Conservation (phyloP, 1,140 invertebrate genomes). For the Drosophila sp. region DNA sequence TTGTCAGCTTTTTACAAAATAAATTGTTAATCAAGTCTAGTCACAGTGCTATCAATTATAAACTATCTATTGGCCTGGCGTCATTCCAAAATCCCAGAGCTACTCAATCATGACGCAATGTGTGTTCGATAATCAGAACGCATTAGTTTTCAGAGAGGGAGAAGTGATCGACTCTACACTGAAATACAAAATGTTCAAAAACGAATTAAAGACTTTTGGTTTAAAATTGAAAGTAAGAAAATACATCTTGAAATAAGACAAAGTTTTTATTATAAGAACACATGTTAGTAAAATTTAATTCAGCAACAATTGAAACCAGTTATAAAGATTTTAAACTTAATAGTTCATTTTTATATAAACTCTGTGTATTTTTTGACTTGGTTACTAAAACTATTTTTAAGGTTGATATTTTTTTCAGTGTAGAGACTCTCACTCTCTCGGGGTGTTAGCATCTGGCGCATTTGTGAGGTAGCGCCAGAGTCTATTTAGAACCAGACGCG, state of each 20-base stretch:
- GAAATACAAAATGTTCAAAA: too few relatives aligned
- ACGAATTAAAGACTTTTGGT: too few relatives aligned
- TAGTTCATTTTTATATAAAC: too few relatives aligned
- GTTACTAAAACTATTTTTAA: too few relatives aligned
- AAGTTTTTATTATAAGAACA: too few relatives aligned
- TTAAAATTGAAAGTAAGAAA: too few relatives aligned
- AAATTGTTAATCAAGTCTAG: constrained; percentile 5
- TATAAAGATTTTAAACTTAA: too few relatives aligned
- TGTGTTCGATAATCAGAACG: constrained; percentile 47
- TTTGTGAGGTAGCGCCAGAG: constrained; percentile 18
- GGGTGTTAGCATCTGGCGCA: constrained; percentile 15
- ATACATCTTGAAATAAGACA: too few relatives aligned
- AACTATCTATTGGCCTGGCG: constrained; percentile 15
- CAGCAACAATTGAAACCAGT: too few relatives aligned
- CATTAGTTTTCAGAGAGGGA: constrained; percentile 36
- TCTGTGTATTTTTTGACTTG: too few relatives aligned
- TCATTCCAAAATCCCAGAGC: constrained; percentile 9
- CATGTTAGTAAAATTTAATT: too few relatives aligned
- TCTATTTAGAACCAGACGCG: constrained; percentile 5
- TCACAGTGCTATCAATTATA: neutral
- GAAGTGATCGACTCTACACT: constrained; percentile 2
- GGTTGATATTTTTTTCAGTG: neutral
- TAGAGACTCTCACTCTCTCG: constrained; percentile 10
- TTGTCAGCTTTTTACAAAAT: constrained; percentile 28
- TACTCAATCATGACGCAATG: constrained; percentile 49